phyloP scores from a whole-genome alignment of 2,797 vertebrate genomes.

The Mus spretus region DNA sequence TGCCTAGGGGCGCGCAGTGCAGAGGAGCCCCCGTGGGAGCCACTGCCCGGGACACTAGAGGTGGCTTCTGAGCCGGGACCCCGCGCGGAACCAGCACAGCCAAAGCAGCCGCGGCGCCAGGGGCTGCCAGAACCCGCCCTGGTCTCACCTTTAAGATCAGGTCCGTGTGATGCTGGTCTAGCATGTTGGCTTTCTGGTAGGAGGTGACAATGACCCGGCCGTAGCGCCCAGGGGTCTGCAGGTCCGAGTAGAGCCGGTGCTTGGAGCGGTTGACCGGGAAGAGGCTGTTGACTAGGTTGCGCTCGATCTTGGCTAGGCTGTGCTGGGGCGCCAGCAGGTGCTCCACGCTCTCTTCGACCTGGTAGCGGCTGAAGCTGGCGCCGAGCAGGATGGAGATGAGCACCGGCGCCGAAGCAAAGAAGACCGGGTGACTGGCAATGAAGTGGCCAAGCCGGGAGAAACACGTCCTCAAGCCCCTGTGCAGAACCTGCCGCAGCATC shows the following conservation, averaged over 20 bases:
- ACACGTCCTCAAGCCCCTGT: conserved; percentile 95
- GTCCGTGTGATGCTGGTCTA: conserved; percentile 95
- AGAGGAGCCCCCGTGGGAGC: conserved; percentile 68
- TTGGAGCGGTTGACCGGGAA: conserved; percentile 98
- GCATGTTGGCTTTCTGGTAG: conserved; percentile 94
- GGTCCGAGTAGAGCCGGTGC: conserved; percentile 98
- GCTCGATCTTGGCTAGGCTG: conserved; percentile 98
- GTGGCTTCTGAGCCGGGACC: conserved; percentile 72
- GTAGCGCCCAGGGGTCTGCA: conserved; percentile 97
- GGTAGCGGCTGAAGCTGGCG: conserved; percentile 98
- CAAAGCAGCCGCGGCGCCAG: not conserved
- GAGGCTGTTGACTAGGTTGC: conserved; percentile 97
- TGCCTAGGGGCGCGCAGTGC: conserved; percentile 61
- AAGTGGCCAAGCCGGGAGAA: conserved; percentile 97
- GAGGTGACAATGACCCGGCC: conserved; percentile 97
- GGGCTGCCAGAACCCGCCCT: conserved; percentile 63
- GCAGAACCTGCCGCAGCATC: conserved; percentile 99
- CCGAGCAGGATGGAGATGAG: conserved; percentile 97
- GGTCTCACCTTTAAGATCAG: conserved; percentile 94
- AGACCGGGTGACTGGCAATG: conserved; percentile 97
- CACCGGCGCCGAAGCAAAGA: conserved; percentile 97
- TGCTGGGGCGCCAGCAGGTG: conserved; percentile 97
- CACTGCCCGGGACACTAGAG: conserved; percentile 56
- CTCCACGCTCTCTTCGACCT: conserved; percentile 97
- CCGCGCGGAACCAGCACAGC: conserved; percentile 51